A percentile compares a stretch with the other conserved stretches of the same genome.
Conservation (phyloP, 2,888 invertebrate species). For the Leucophenga montana region DNA sequence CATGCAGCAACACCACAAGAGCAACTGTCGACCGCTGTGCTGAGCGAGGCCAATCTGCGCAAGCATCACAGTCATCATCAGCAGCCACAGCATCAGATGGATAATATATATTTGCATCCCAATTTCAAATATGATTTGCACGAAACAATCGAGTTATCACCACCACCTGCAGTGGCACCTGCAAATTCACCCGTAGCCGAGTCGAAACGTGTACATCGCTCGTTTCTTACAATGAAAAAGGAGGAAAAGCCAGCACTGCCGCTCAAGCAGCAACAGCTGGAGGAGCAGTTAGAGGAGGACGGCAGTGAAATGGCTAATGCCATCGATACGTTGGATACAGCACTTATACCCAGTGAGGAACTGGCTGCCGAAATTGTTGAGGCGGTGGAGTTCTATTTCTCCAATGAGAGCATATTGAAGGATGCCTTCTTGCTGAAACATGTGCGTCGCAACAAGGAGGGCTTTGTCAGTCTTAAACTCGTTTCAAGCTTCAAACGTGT, state of each 20-base stretch:
- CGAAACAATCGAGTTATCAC: slow-evolving; percentile 50
- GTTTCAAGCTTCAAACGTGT: slow-evolving; percentile 96
- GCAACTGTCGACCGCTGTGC: slow-evolving; percentile 39
- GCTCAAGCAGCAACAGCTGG: slow-evolving; percentile 26
- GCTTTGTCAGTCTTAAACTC: slow-evolving; percentile 93
- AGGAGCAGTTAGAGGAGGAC: neutral
- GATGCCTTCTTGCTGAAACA: slow-evolving; percentile 96
- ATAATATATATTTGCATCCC: slow-evolving; percentile 68
- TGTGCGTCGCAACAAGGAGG: slow-evolving; percentile 94
- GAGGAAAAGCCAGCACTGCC: slow-evolving; percentile 15
- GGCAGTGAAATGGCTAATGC: slow-evolving; percentile 55
- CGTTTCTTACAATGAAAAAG: slow-evolving; percentile 63
- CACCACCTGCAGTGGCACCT: slow-evolving; percentile 60
- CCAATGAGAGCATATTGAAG: slow-evolving; percentile 94
- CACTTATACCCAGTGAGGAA: slow-evolving; percentile 81
- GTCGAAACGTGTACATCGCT: slow-evolving; percentile 60
- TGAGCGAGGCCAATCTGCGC: slow-evolving; percentile 68
- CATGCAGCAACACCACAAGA: slow-evolving; percentile 43
- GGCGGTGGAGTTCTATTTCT: slow-evolving; percentile 96
- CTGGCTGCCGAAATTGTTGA: slow-evolving; percentile 84
- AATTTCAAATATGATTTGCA: slow-evolving; percentile 57
- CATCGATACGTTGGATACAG: slow-evolving; percentile 68
- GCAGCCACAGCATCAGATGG: slow-evolving; percentile 46
- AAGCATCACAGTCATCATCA: slow-evolving; percentile 52
- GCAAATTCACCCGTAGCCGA: slow-evolving; percentile 58